Evolutionary conservation across 2,888 invertebrate species (phyloP).

Genomic region (Pardosa pseudoannulata): DNA sequence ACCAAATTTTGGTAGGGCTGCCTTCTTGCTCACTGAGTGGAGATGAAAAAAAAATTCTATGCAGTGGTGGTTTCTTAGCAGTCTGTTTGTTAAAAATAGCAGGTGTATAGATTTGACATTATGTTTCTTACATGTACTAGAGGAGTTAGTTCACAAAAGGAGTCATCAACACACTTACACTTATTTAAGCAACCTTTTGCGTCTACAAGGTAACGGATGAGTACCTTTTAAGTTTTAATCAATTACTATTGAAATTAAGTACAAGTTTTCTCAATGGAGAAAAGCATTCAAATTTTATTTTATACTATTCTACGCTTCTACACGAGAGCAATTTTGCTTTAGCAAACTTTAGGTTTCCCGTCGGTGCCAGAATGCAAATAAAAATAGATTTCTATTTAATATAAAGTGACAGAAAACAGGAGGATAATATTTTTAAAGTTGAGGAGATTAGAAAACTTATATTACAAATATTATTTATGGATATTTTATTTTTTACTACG

Average conservation of each 20-base stretch:
- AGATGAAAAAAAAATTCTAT: neutral
- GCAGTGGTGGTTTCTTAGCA: constrained; percentile 19
- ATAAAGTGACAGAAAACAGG: neutral
- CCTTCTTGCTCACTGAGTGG: neutral
- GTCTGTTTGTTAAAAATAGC: neutral
- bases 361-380: neutral
- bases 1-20: neutral
- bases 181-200: neutral
- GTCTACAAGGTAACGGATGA: neutral
- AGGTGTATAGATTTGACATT: constrained; percentile 1
- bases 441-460: neutral
- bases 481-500: constrained; percentile 11
- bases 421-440: neutral
- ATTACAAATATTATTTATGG: constrained; percentile 9
- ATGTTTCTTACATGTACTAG: neutral
- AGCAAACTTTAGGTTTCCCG: neutral
- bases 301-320: neutral
- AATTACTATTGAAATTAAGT: neutral
- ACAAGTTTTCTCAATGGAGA: neutral
- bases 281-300: neutral
- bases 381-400: constrained; percentile 11
- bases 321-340: constrained; percentile 7
- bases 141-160: neutral
- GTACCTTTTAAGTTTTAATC: neutral
- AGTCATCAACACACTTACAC: neutral